A percentile compares a stretch with the other conserved stretches of the same genome.
phyloP scores from a whole-genome alignment of 2,113 vertebrate species.

The Gambusia affinis region DNA sequence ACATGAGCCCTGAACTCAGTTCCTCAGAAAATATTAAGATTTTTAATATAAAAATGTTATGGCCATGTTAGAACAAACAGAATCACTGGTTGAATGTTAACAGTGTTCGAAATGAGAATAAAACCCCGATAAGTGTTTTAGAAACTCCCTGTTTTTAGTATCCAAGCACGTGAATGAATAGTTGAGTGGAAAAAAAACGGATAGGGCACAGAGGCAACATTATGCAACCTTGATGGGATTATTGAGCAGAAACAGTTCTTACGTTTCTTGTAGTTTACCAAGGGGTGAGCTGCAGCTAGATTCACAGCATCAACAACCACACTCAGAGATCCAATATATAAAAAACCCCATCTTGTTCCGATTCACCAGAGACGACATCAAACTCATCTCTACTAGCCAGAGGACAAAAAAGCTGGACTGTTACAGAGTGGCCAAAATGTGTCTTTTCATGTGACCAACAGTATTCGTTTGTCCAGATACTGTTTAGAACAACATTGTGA shows the following conservation, averaged over 20 bases:
- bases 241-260: not conserved
- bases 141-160: not conserved
- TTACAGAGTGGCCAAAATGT: too few relatives aligned
- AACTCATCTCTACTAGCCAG: too few relatives aligned
- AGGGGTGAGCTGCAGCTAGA: not conserved
- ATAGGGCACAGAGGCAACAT: not conserved
- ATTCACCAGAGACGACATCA: too few relatives aligned
- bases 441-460: too few relatives aligned
- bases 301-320: not conserved
- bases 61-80: not conserved
- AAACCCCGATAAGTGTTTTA: not conserved
- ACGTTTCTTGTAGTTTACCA: too few relatives aligned
- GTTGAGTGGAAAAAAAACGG: not conserved
- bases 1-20: not conserved
- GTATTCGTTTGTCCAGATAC: constrained; percentile 1
- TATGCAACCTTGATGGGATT: not conserved
- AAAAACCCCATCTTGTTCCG: too few relatives aligned
- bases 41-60: not conserved
- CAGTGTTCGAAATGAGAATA: too few relatives aligned
- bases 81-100: not conserved
- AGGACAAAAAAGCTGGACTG: too few relatives aligned
- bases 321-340: too few relatives aligned
- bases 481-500: constrained; percentile 2
- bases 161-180: not conserved
- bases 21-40: not conserved